A percentile compares a stretch with the other conserved stretches of the same genome.
Evolutionary conservation across 2,797 vertebrate genomes (phyloP).

Genomic region (Garrulus glandarius): DNA sequence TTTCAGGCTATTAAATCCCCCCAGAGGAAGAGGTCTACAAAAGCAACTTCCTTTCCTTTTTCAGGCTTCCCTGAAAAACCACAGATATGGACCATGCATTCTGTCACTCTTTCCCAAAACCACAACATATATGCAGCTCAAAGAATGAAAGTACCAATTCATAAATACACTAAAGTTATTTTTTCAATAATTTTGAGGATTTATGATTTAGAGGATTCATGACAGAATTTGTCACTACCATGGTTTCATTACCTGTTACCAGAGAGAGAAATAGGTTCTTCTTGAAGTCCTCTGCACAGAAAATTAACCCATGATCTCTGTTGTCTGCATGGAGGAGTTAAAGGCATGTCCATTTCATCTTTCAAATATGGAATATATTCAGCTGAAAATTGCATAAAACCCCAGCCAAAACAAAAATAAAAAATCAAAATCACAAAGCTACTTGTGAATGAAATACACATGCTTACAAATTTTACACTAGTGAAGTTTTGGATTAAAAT

Average conservation of each 20-base stretch:
- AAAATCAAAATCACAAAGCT: neutral
- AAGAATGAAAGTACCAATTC: neutral
- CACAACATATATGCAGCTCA: neutral
- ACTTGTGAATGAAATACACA: constrained; percentile 3
- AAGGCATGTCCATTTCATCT: constrained; percentile 77
- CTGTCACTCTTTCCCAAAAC: neutral
- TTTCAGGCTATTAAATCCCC: neutral
- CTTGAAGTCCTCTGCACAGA: constrained; percentile 61
- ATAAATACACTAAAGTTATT: neutral
- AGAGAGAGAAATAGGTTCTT: constrained; percentile 72
- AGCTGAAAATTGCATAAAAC: constrained; percentile 62
- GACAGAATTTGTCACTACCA: neutral
- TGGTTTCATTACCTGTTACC: constrained; percentile 74
- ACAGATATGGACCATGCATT: neutral
- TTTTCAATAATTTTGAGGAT: neutral
- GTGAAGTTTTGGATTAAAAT: neutral
- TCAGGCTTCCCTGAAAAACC: neutral
- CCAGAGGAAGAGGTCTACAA: neutral
- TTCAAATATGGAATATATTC: constrained; percentile 51
- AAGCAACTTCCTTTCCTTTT: neutral
- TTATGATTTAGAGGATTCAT: neutral
- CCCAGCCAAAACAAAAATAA: neutral
- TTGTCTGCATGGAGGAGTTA: constrained; percentile 65
- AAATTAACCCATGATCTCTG: constrained; percentile 29
- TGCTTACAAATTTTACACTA: neutral